Evolutionary conservation across 2,888 invertebrate species (phyloP).

Genomic region (Orthosia cruda): DNA sequence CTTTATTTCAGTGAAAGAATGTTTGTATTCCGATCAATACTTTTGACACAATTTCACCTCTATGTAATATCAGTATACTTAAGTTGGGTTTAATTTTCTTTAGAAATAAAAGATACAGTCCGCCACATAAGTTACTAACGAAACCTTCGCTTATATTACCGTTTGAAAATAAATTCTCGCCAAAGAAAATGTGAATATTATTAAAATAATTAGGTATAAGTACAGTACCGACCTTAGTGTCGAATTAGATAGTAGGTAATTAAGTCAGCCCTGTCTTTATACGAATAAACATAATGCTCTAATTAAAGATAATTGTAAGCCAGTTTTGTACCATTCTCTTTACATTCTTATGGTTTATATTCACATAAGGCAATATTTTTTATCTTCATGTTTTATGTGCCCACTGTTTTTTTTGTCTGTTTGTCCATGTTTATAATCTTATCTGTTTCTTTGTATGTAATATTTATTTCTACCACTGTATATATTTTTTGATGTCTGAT

Average conservation of each 20-base stretch:
- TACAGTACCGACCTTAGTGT: conserved; percentile 3
- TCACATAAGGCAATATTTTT: neutral
- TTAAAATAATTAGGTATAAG: neutral
- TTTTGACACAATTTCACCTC: too few species aligned
- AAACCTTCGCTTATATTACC: conserved; percentile 2
- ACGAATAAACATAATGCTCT: conserved; percentile 34
- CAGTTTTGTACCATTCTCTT: neutral
- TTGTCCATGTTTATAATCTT: conserved; percentile 11
- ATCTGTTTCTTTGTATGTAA: neutral
- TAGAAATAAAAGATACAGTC: neutral
- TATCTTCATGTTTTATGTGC: neutral
- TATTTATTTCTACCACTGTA: neutral
- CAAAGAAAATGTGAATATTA: conserved; percentile 7
- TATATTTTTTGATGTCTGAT: neutral
- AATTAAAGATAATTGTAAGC: conserved; percentile 38
- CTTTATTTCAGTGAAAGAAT: too few species aligned
- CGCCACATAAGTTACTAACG: neutral
- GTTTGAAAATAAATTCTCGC: conserved; percentile 1
- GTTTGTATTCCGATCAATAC: too few species aligned
- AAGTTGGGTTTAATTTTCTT: neutral
- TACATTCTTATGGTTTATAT: conserved; percentile 7
- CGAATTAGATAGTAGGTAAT: conserved; percentile 22
- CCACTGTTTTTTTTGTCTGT: neutral
- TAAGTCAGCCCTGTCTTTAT: conserved; percentile 27
- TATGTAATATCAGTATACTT: too few species aligned